Percentiles rank a stretch among this genome's conserved stretches.
These are phyloP conservation scores for Cetoscarus ocellatus DNA, from an alignment of 2,797 vertebrate genomes.

Conservation along the genomic window DNA sequence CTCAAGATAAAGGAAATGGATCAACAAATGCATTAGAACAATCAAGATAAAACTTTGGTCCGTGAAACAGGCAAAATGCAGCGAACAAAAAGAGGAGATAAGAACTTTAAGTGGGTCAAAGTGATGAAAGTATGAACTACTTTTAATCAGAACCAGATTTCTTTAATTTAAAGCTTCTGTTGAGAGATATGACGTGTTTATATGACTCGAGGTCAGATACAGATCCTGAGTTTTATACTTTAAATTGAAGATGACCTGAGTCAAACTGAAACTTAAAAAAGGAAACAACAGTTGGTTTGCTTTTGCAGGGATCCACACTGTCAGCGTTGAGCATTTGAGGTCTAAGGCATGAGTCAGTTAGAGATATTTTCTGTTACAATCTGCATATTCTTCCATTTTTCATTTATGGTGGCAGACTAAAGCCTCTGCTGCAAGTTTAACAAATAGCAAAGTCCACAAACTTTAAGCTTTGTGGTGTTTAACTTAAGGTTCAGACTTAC, in stretches of 20 bases:
- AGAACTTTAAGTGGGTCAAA: conserved; percentile 39
- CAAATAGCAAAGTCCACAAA: too few relatives aligned
- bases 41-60: conserved; percentile 3
- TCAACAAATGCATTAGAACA: neutral
- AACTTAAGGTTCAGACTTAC: too few relatives aligned
- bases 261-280: conserved; percentile 6
- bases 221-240: conserved; percentile 13
- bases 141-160: conserved; percentile 7
- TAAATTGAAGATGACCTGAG: neutral
- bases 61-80: conserved; percentile 17
- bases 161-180: neutral
- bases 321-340: too few relatives aligned
- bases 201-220: neutral
- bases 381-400: too few relatives aligned
- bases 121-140: neutral
- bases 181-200: conserved; percentile 3
- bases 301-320: neutral
- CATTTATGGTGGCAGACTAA: too few relatives aligned
- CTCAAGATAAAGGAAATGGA: neutral
- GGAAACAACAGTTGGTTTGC: neutral
- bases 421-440: too few relatives aligned
- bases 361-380: too few relatives aligned
- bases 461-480: too few relatives aligned
- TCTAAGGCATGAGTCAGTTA: too few relatives aligned
- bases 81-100: conserved; percentile 21